Evolutionary conservation across 2,113 vertebrate species (phyloP).

Genomic region (Siphamia tubifer): DNA sequence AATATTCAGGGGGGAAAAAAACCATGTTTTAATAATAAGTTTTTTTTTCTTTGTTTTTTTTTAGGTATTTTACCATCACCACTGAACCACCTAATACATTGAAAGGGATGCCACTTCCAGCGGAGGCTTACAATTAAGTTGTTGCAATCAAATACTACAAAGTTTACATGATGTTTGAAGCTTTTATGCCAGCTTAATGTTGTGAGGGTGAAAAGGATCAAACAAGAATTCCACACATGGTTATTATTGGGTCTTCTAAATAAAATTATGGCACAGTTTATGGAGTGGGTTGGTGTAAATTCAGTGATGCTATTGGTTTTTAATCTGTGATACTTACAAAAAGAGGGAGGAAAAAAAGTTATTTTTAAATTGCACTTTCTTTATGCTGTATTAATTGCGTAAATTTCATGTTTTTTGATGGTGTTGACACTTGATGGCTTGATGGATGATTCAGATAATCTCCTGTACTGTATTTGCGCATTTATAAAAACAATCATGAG

Average conservation of each 20-base stretch:
- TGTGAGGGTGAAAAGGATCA: neutral
- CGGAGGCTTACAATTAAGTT: neutral
- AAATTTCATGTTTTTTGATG: conserved; percentile 9
- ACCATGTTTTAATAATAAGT: no score
- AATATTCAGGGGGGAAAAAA: no score
- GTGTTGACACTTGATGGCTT: neutral
- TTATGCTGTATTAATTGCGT: conserved; percentile 30
- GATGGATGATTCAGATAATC: conserved; percentile 3
- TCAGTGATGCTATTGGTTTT: no score
- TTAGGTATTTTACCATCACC: conserved; percentile 63
- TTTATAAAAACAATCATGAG: conserved; percentile 20
- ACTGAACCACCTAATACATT: conserved; percentile 37
- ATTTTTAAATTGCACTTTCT: conserved; percentile 33
- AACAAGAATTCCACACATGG: neutral
- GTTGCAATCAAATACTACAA: conserved; percentile 25
- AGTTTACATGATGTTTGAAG: conserved; percentile 25
- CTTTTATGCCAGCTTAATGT: neutral
- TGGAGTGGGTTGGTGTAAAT: no score
- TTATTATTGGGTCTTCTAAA: neutral
- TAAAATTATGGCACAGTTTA: no score
- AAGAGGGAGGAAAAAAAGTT: neutral
- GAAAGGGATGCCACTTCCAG: conserved; percentile 14
- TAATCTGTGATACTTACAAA: neutral
- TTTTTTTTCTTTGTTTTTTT: conserved; percentile 37
- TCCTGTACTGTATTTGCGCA: conserved; percentile 48